These are phyloP conservation scores for Lytechinus pictus DNA, from an alignment of 35 echinoderm and acorn worm genomes.

Conservation along the genomic window DNA sequence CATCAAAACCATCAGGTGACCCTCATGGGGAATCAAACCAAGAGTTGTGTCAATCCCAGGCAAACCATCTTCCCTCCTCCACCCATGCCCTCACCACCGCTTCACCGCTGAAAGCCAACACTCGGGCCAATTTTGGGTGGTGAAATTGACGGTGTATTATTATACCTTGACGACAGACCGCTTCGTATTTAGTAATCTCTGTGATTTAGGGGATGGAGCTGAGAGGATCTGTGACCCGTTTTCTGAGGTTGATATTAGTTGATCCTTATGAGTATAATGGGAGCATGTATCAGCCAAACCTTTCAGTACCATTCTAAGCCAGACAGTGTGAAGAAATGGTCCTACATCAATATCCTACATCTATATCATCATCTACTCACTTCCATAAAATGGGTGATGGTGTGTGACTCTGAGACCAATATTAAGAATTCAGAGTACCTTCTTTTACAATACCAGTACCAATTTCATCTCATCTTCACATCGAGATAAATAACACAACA, in stretches of 20 bases:
- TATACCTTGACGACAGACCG: slow-evolving; percentile 14
- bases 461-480: not conserved
- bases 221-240: slow-evolving; percentile 27
- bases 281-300: not conserved
- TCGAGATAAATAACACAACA: not conserved
- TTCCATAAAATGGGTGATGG: not conserved
- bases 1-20: slow-evolving; percentile 27
- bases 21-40: slow-evolving; percentile 20
- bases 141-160: slow-evolving; percentile 39
- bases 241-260: not conserved
- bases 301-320: not conserved
- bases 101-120: not conserved
- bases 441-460: not conserved
- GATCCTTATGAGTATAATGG: not conserved
- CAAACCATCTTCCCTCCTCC: not conserved
- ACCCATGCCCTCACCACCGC: not conserved
- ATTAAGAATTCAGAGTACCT: not conserved
- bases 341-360: not conserved
- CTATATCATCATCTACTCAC: not conserved
- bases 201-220: not conserved
- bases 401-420: not conserved
- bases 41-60: slow-evolving; percentile 17
- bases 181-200: slow-evolving; percentile 20
- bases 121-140: not conserved
- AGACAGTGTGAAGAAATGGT: not conserved